These are phyloP conservation scores for Sebastes diploproa DNA, from an alignment of 2,797 vertebrate species.

Conservation along the genomic window DNA sequence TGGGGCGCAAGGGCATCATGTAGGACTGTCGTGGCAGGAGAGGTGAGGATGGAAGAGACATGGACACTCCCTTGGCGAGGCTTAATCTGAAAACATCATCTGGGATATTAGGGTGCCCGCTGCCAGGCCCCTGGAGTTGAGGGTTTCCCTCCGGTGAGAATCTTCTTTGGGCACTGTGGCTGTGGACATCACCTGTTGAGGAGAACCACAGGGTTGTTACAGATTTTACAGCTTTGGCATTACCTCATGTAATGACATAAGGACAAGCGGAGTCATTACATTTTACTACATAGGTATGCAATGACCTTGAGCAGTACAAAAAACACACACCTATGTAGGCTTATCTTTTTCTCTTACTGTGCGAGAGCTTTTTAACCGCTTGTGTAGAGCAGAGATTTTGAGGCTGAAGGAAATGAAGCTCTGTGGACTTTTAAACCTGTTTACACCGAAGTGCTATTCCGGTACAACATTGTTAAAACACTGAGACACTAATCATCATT, in stretches of 20 bases:
- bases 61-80: slow-evolving; percentile 92
- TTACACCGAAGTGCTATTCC: neutral
- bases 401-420: neutral
- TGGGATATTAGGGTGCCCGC: slow-evolving; percentile 62
- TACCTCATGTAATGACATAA: neutral
- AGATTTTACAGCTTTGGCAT: neutral
- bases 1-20: slow-evolving; percentile 86
- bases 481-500: neutral
- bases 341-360: neutral
- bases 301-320: neutral
- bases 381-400: neutral
- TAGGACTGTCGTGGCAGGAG: slow-evolving; percentile 93
- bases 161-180: slow-evolving; percentile 78
- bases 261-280: neutral
- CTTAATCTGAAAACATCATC: slow-evolving; percentile 87
- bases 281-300: neutral
- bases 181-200: slow-evolving; percentile 84
- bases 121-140: slow-evolving; percentile 73
- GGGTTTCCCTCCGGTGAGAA: slow-evolving; percentile 70
- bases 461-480: neutral
- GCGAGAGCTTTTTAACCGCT: neutral
- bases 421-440: neutral
- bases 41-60: slow-evolving; percentile 96
- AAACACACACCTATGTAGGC: neutral
- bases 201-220: slow-evolving; percentile 36